Conservation (phyloP, 2,113 vertebrate genomes). For the Elaphurus davidianus region DNA sequence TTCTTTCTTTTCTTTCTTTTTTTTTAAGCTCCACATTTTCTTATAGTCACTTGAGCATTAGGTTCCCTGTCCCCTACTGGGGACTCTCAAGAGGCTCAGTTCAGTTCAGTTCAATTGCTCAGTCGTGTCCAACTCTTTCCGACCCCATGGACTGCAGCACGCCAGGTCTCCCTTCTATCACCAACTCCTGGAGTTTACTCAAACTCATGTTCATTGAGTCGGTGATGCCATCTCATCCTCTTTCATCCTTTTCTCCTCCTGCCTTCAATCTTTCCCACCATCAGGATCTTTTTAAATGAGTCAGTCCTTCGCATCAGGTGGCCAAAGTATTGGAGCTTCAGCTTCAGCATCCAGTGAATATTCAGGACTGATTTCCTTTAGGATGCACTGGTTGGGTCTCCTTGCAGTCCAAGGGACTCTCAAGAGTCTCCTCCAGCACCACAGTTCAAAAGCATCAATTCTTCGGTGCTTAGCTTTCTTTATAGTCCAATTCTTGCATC, state of each 20-base stretch:
- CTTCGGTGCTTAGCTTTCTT: neutral
- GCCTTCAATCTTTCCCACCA: neutral
- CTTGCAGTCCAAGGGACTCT: neutral
- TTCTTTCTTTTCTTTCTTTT: neutral
- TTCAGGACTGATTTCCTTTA: neutral
- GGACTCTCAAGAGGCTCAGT: neutral
- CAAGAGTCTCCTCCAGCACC: neutral
- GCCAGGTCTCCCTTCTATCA: neutral
- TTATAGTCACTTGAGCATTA: neutral
- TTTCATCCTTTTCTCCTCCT: neutral
- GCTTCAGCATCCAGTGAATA: neutral
- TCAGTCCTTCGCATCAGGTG: neutral
- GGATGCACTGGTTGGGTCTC: neutral
- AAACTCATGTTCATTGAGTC: neutral
- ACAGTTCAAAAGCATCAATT: neutral
- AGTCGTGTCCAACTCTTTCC: neutral
- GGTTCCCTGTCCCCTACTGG: neutral
- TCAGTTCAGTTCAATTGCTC: neutral
- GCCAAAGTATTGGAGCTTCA: neutral
- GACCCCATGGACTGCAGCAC: neutral
- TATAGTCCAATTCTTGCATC: neutral
- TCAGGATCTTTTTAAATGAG: neutral
- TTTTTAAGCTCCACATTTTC: neutral
- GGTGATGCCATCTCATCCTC: neutral
- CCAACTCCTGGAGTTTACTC: neutral